Conservation (phyloP, 2,888 invertebrate species). For the Macaria notata region DNA sequence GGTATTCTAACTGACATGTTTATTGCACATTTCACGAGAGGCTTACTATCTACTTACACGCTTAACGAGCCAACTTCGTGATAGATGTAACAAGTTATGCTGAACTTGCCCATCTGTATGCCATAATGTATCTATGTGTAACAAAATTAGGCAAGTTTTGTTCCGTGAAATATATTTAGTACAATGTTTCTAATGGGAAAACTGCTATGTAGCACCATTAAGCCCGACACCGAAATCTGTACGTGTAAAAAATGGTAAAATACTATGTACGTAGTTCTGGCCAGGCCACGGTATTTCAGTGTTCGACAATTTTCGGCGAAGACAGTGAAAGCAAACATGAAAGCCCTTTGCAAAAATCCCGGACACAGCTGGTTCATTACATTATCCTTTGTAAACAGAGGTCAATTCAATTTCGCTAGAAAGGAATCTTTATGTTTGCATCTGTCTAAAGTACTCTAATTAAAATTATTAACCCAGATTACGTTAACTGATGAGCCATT, state of each 20-base stretch:
- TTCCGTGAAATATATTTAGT: constrained; percentile 22
- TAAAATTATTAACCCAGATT: constrained; percentile 12
- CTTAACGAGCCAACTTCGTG: constrained; percentile 52
- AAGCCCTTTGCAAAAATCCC: constrained; percentile 14
- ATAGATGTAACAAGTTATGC: constrained; percentile 43
- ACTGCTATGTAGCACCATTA: constrained; percentile 21
- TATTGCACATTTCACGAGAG: constrained; percentile 44
- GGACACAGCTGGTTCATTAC: constrained; percentile 18
- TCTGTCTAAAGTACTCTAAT: constrained; percentile 13
- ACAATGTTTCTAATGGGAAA: constrained; percentile 14
- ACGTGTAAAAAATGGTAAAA: constrained; percentile 5
- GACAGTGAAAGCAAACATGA: constrained; percentile 12
- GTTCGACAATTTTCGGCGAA: constrained; percentile 3
- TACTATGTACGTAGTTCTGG: not conserved
- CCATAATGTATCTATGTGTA: constrained; percentile 23
- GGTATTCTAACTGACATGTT: constrained; percentile 35
- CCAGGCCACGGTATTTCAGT: constrained; percentile 4
- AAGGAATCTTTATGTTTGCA: constrained; percentile 15
- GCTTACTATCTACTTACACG: constrained; percentile 47
- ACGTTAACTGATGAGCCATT: constrained; percentile 14
- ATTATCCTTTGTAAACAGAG: constrained; percentile 15
- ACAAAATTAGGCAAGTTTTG: constrained; percentile 33
- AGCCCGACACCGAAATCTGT: constrained; percentile 1
- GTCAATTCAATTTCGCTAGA: constrained; percentile 13
- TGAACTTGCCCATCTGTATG: constrained; percentile 26